Conservation (phyloP, 2,888 invertebrate genomes). For the Eupithecia vulgata region DNA sequence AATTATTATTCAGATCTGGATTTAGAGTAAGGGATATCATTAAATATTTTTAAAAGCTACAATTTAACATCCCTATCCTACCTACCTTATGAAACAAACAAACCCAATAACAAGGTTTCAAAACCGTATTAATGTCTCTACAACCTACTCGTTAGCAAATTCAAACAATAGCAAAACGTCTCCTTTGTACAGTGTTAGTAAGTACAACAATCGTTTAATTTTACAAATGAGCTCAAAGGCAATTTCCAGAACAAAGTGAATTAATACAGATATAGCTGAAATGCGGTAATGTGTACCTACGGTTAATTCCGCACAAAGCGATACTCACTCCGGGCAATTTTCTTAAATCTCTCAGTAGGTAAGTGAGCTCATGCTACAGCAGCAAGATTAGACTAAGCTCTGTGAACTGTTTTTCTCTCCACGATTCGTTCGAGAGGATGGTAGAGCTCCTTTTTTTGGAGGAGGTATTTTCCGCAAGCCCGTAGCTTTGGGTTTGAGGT, state of each 20-base stretch:
- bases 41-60: not conserved
- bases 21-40: not conserved
- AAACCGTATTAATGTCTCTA: not conserved
- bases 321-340: constrained; percentile 56
- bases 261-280: constrained; percentile 35
- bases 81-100: not conserved
- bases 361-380: constrained; percentile 63
- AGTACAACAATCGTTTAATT: constrained; percentile 31
- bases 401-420: constrained; percentile 67
- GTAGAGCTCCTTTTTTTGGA: not conserved
- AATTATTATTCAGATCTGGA: too few relatives aligned
- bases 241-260: constrained; percentile 34
- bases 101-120: not conserved
- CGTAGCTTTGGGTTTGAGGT: not conserved
- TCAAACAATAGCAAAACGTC: constrained; percentile 20
- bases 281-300: constrained; percentile 38
- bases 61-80: not conserved
- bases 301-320: constrained; percentile 46
- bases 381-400: constrained; percentile 67
- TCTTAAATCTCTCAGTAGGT: constrained; percentile 66
- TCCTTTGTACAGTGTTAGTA: constrained; percentile 22
- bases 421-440: constrained; percentile 59
- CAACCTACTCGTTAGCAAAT: constrained; percentile 6
- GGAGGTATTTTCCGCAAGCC: not conserved
- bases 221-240: constrained; percentile 28